Base-by-base conservation (phyloP, 1,140 invertebrate species). In the Globodera ellingtonae region DNA sequence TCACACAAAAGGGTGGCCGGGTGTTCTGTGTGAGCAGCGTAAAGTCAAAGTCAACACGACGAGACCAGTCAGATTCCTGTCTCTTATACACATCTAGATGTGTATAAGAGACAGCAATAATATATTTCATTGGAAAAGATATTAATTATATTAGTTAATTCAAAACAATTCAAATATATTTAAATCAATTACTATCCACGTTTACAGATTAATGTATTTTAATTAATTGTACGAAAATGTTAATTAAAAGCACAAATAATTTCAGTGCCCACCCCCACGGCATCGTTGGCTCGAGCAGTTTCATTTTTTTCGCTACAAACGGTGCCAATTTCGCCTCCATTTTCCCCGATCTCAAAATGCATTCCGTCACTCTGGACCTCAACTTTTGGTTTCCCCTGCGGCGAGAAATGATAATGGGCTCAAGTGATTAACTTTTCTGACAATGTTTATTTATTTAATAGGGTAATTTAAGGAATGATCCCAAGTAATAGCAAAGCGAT, bases 361-460 rank as follows among this genome's bases (percentile, higher is more conserved):
- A 93, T 84, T 85, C 94, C 46, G 91, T 94, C 1, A 94, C 94
- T 0, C 90, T 97, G 0, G 91, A 93, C 76, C 92, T 93, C 56
- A 94, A 96, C 87, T 97, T 96, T 90, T 89, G 90, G 21, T 92
- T 94, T 78, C 95, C 95, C 0, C 91, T 97, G 47, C 93, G 94
- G 77, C 90, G 95, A 74, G 95, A 97, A 84, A 90, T 91, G 79
- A 86, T 92, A 46, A 88, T 92, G 44, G 66, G 46, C 5, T 48
- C 56, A 83, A 69, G 81, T 71, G 46, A 21, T 71, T 13, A 18
- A 18, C 13, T 7, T 52, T 52, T 18, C 35, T 35, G 35, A 35
- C 1, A 62, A 62, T 6, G 6, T 62, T 15, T 6, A 62, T 18
- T 62, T 18, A 15, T 62, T 62, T 18, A 62, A 13, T 18, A 13